Percentiles rank a stretch among this genome's conserved stretches.
Conservation (phyloP, 2,888 invertebrate genomes). For the Ophion costatus region DNA sequence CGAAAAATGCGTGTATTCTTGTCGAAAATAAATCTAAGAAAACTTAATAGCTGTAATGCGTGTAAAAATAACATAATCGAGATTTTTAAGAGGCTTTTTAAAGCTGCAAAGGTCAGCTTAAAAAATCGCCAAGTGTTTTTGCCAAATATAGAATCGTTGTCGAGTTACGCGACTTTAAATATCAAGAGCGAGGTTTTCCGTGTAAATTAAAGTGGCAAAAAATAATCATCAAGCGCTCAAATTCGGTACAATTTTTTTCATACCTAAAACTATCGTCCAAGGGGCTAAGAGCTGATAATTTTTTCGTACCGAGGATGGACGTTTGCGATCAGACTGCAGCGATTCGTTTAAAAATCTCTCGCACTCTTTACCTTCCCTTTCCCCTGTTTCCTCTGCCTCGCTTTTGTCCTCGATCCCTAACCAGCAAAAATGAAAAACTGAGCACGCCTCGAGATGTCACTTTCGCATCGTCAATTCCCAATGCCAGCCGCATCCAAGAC, state of each 20-base stretch:
- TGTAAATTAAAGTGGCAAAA: too few relatives aligned
- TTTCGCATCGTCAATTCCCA: constrained; percentile 51
- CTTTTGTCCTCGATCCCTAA: constrained; percentile 9
- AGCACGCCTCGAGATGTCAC: constrained; percentile 28
- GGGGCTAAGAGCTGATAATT: neutral
- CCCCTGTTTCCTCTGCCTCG: too few relatives aligned
- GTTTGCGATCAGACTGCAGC: constrained; percentile 66
- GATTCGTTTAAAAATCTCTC: constrained; percentile 25
- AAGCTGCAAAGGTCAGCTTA: too few relatives aligned
- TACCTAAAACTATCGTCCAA: neutral
- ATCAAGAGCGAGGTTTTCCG: too few relatives aligned
- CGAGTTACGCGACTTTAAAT: too few relatives aligned
- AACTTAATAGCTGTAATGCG: too few relatives aligned
- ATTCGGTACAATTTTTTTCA: neutral
- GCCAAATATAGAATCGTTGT: too few relatives aligned
- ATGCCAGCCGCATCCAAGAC: constrained; percentile 38
- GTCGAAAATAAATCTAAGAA: too few relatives aligned
- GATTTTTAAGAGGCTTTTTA: too few relatives aligned
- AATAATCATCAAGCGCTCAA: neutral
- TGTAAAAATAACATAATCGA: too few relatives aligned
- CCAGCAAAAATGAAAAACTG: constrained; percentile 16
- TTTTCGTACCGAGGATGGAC: constrained; percentile 31
- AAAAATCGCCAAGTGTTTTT: too few relatives aligned
- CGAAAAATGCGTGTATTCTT: too few relatives aligned
- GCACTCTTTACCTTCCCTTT: neutral